Conservation (phyloP, 2,888 invertebrate species). For the Coenonympha glycerion region DNA sequence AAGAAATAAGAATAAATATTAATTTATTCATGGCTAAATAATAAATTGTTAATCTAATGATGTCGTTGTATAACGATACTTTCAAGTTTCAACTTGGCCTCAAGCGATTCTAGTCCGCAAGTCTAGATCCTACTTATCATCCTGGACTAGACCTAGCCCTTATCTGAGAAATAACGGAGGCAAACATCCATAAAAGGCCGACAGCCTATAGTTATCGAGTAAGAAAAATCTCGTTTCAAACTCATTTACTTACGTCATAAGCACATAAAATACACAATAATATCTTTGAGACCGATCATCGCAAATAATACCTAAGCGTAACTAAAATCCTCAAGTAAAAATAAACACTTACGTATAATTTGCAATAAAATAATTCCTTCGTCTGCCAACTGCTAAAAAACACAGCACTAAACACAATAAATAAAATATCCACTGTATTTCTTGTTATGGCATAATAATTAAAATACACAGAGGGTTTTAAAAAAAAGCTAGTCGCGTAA, state of each 20-base stretch:
- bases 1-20: too few species aligned
- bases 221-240: slow-evolving; percentile 29
- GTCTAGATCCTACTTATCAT: slow-evolving; percentile 35
- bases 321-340: slow-evolving; percentile 10
- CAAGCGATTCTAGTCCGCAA: slow-evolving; percentile 26
- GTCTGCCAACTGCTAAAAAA: slow-evolving; percentile 11
- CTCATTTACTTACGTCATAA: slow-evolving; percentile 21
- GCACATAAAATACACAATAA: slow-evolving; percentile 10
- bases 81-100: slow-evolving; percentile 32
- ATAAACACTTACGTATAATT: slow-evolving; percentile 8
- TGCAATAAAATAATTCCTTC: slow-evolving; percentile 11
- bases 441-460: slow-evolving; percentile 41
- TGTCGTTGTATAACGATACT: slow-evolving; percentile 28
- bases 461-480: slow-evolving; percentile 32
- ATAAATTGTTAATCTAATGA: slow-evolving; percentile 3
- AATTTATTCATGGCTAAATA: too few species aligned
- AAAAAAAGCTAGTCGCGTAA: slow-evolving; percentile 20
- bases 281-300: too few species aligned
- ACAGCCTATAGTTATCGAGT: slow-evolving; percentile 28
- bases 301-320: neutral
- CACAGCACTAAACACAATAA: slow-evolving; percentile 35
- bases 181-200: slow-evolving; percentile 33
- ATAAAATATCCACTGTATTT: slow-evolving; percentile 30
- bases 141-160: slow-evolving; percentile 30
- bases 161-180: slow-evolving; percentile 39